Base-by-base conservation (phyloP, 2,113 vertebrate species). In the Melospiza georgiana region DNA sequence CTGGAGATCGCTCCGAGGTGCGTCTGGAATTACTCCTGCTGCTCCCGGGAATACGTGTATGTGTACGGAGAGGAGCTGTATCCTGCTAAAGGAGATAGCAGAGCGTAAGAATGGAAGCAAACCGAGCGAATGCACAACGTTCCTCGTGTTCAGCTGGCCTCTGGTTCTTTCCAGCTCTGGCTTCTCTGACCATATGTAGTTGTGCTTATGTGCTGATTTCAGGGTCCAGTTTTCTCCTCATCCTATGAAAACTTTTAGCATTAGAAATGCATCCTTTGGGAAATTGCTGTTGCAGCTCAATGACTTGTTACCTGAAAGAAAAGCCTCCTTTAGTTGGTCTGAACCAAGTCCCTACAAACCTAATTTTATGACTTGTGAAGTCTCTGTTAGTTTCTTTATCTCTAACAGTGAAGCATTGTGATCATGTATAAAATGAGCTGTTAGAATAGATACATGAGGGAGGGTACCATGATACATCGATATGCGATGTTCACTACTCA, bases 41-140 rank as follows among this genome's bases (percentile, higher is more conserved):
- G 69, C 61, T 19, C 3, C 74, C 2, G 2, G 11, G 57, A 33
- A 7, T 25, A 0, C 5, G 0, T 21, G 17, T 15, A 0, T 23
- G 17, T 15, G 20, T 46, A 2, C 2, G 0, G 18, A 2, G 44
- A 9, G 10, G 30, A 66, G 46, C 59, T 10, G 35, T 18, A 0
- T 49, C 23, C 48, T 33, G 41, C 6, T 51, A 3, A 15, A 52
- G 46, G 69, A 69, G 28, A 22, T 3, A 10, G 59, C 27, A 22
- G 25, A 43, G 72, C 1, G 0, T 31, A 37, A 39, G 65, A 41
- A 33, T 31, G 81, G 77, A 16, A 90, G 15, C 24, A 16, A 39
- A 41, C 18, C 3, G 15, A 24, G 65, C 4, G 2, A 57, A 14
- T 17, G 35, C 33, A 8, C 35, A 4, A 0, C 21, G 62, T 71